Evolutionary conservation across 2,113 vertebrate genomes (phyloP).

Genomic region (Calypte anna): DNA sequence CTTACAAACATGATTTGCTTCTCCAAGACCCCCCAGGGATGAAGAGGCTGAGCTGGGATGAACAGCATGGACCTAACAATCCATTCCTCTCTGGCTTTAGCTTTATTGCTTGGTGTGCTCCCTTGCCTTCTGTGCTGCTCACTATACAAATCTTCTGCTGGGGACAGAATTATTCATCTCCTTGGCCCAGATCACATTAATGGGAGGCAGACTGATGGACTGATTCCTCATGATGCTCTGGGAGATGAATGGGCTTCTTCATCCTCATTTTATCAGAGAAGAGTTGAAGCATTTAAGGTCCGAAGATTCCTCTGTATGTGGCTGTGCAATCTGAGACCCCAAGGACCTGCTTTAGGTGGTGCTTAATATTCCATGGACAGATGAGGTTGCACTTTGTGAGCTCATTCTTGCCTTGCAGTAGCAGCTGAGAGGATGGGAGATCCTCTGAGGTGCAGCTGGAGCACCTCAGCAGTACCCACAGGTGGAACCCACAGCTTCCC

Average conservation of each 20-base stretch:
- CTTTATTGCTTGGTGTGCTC: not conserved
- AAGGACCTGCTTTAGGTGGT: not conserved
- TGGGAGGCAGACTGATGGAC: slow-evolving; percentile 53
- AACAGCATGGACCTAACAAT: not conserved
- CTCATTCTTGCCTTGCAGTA: not conserved
- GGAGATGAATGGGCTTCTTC: slow-evolving; percentile 29
- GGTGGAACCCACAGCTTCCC: not conserved
- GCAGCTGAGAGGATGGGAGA: not conserved
- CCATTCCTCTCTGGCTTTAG: not conserved
- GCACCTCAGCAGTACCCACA: not conserved
- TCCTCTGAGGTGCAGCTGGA: not conserved
- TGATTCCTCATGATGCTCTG: slow-evolving; percentile 42
- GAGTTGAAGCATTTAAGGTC: slow-evolving; percentile 27
- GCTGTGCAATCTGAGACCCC: not conserved
- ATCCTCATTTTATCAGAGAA: slow-evolving; percentile 47
- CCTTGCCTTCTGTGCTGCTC: not conserved
- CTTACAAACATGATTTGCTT: not conserved
- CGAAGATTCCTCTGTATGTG: not conserved
- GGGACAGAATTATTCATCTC: slow-evolving; percentile 57
- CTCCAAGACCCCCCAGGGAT: not conserved
- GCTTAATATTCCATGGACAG: not conserved
- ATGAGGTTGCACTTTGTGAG: not conserved
- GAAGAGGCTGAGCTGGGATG: not conserved
- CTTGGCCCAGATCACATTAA: slow-evolving; percentile 51
- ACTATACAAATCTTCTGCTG: slow-evolving; percentile 36